Evolutionary conservation across 2,113 vertebrate genomes (phyloP), one percentile per base, ranked within the genome.

Genomic region (Hoplias malabaricus): DNA sequence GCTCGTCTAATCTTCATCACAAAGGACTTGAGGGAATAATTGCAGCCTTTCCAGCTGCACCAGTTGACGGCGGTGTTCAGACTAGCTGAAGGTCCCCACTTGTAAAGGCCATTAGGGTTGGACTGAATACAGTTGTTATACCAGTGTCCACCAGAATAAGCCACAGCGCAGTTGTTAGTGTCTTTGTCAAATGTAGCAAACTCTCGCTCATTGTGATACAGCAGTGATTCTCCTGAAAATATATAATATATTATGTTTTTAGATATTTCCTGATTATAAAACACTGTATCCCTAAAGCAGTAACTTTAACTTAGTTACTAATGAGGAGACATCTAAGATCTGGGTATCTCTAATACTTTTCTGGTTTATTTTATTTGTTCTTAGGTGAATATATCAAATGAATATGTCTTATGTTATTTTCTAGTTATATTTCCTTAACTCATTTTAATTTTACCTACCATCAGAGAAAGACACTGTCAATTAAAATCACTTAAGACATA

Each of bases 101-200:
- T 61, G 56, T 85, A 87, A 46, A 87, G 34, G 50, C 79, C 91
- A 0, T 91, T 93, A 79, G 91, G 91, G 71, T 94, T 93, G 19
- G 88, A 82, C 0, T 56, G 29, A 66, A 92, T 89, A 73, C 93
- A 94, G 7, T 65, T 54, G 0, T 79, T 79, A 83, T 92, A 93
- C 93, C 94, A 94, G 87, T 93, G 94, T 50, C 90, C 93, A 0
- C 91, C 93, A 0, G 91, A 80, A 48, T 72, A 86, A 10, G 84
- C 65, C 7, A 86, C 86, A 0, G 92, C 93, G 0, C 94, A 94
- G 83, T 92, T 93, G 50, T 93, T 92, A 74, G 92, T 93, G 80
- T 95, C 92, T 6, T 89, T 86, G 90, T 94, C 92, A 1, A 89
- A 95, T 0, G 92, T 94, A 33, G 90, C 92, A 83, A 95, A 95